Evolutionary conservation across 1,140 invertebrate genomes (phyloP), one percentile per base, ranked within the genome.

Genomic region (Drosophila watanabei): DNA sequence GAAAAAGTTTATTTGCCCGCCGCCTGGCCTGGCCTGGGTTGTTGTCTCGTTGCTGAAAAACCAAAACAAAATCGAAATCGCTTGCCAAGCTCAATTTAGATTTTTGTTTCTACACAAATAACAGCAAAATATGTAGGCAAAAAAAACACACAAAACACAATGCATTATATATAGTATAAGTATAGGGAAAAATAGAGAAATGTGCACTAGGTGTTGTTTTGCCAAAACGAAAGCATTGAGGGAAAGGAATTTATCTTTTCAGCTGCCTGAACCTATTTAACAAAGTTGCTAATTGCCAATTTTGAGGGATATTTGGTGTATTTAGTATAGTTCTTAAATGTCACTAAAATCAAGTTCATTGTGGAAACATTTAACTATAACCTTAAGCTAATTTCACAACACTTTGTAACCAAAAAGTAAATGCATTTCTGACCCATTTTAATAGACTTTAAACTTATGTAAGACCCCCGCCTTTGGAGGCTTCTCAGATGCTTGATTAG

Each of bases 1-100:
- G 72, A 88, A 88, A 88, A 75, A 88, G 85, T 89, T 89, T 89
- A 76, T 81, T 81, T 81, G 63, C 80, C 83, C 54, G 63, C 79
- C 78, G 24, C 24, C 24, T 81, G n/a, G n/a, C n/a, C n/a, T n/a
- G n/a, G 63, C 80, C 83, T 59, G 63, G 41, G 18, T 33, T 39
- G 62, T 57, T 41, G 63, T 71, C 39, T 69, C 39, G 49, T 32
- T 41, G 59, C 35, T 46, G 59, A 56, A 69, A 68, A 83, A 80
- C 32, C 70, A 80, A 84, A 80, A 75, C 48, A 79, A 57, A 57
- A 54, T 77, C 56, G 45, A 60, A 71, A 65, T 79, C 56, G 56
- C 61, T 79, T 79, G 66, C 65, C 76, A 79, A 79, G 66, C 66
- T 58, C 57, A 71, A 59, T 64, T 64, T 59, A 79, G 75, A 79